These are phyloP conservation scores for Boulengeromyrus knoepffleri DNA, from an alignment of 2,113 vertebrate species.

Conservation along the genomic window DNA sequence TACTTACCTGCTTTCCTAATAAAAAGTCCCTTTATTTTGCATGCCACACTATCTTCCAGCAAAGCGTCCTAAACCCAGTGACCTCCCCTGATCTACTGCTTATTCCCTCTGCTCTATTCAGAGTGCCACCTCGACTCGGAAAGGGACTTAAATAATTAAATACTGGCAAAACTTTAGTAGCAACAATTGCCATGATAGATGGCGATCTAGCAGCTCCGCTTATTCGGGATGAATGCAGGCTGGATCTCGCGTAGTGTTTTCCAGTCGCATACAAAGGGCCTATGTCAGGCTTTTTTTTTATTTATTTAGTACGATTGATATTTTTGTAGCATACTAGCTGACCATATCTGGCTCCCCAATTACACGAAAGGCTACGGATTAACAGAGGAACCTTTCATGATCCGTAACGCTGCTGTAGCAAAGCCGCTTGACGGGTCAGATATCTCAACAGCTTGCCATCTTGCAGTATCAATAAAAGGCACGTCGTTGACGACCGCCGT, in stretches of 20 bases:
- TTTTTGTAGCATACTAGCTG: neutral
- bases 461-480: neutral
- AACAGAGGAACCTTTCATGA: neutral
- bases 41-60: neutral
- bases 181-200: neutral
- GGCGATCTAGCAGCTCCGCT: neutral
- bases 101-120: neutral
- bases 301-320: neutral
- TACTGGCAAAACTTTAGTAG: slow-evolving; percentile 3
- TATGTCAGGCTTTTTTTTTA: neutral
- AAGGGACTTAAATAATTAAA: neutral
- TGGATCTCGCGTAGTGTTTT: neutral
- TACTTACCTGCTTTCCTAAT: neutral
- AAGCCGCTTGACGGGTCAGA: neutral
- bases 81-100: neutral
- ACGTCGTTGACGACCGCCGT: neutral
- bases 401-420: neutral
- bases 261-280: neutral
- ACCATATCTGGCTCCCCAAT: neutral
- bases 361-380: neutral
- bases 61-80: neutral
- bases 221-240: neutral
- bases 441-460: neutral
- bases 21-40: neutral
- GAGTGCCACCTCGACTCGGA: neutral